Conservation (phyloP, 2,888 invertebrate genomes). For the Pollenia labialis region DNA sequence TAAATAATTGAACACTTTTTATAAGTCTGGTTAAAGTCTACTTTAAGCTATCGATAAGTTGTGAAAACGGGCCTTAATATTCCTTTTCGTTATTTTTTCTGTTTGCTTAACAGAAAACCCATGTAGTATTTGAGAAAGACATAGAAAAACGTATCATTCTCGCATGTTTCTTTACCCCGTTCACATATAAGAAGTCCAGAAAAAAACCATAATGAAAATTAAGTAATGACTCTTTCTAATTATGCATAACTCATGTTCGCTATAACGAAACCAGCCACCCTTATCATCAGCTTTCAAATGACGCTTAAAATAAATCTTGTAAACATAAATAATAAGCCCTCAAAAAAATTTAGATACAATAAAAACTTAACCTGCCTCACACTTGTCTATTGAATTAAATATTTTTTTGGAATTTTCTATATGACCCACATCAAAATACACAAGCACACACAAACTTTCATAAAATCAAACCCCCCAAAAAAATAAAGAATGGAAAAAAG, state of each 20-base stretch:
- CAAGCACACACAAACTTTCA: not conserved
- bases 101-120: no score
- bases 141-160: no score
- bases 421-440: conserved; percentile 57
- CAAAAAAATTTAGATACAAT: not conserved
- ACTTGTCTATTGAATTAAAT: conserved; percentile 17
- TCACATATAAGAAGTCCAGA: no score
- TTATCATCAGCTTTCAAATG: conserved; percentile 43
- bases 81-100: no score
- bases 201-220: no score
- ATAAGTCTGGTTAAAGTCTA: no score
- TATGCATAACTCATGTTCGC: conserved; percentile 1
- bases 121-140: no score
- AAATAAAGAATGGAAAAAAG: not conserved
- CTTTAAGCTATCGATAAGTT: no score
- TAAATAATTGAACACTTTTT: no score
- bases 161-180: no score
- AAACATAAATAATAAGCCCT: conserved; percentile 8
- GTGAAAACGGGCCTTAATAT: no score
- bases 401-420: conserved; percentile 1
- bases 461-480: conserved; percentile 29
- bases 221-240: no score
- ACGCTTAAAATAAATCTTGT: conserved; percentile 48
- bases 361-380: conserved; percentile 56
- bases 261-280: conserved; percentile 14